Conservation (phyloP, 2,797 vertebrate genomes). For the Acipenser oxyrinchus region DNA sequence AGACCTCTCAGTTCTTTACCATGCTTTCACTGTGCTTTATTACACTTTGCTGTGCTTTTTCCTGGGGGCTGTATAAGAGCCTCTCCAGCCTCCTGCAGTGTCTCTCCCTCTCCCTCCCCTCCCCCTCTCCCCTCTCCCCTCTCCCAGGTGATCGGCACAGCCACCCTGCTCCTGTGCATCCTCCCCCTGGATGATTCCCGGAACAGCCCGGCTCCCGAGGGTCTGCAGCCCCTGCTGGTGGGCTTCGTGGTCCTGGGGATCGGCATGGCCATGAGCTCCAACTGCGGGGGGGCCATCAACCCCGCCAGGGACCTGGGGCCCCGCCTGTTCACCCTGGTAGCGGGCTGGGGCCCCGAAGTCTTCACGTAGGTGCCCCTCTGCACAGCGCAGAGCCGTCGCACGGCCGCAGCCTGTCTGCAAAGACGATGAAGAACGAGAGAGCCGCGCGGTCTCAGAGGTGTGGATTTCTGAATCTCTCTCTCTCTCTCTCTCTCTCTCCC, state of each 20-base stretch:
- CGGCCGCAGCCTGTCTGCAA: background rate
- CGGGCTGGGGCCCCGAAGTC: slow-evolving; percentile 77
- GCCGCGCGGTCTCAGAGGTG: no score
- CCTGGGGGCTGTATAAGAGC: no score
- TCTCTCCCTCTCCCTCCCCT: background rate
- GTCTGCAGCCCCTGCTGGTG: slow-evolving; percentile 59
- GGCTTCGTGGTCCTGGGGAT: slow-evolving; percentile 64
- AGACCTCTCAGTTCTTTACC: no score
- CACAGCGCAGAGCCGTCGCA: background rate
- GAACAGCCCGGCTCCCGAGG: slow-evolving; percentile 57
- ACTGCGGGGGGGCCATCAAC: slow-evolving; percentile 75
- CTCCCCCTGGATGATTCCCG: slow-evolving; percentile 56
- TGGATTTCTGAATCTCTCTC: background rate
- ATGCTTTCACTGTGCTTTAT: no score
- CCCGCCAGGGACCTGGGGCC: slow-evolving; percentile 78
- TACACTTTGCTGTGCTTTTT: no score
- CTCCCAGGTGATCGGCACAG: slow-evolving; percentile 65
- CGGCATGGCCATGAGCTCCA: slow-evolving; percentile 61
- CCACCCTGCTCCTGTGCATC: slow-evolving; percentile 59
- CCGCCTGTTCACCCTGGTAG: slow-evolving; percentile 68
- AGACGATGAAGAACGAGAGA: background rate
- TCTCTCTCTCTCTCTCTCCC: no score
- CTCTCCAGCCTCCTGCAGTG: no score
- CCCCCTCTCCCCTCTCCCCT: background rate
- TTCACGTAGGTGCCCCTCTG: slow-evolving; percentile 63